Conservation (phyloP, 2,888 invertebrate genomes). For the Chymomyza caudatula region DNA sequence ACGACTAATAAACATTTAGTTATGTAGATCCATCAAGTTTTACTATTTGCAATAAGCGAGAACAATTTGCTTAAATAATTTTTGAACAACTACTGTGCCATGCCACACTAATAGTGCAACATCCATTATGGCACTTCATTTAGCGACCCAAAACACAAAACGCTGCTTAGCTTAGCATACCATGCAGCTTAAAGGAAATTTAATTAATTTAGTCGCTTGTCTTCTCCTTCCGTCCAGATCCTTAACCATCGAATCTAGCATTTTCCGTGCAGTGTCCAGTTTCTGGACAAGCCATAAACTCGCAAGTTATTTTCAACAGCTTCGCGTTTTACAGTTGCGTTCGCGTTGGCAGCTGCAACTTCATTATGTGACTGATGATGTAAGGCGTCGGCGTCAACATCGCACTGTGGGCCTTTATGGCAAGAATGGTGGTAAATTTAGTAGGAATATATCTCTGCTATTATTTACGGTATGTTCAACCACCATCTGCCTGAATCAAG, state of each 20-base stretch:
- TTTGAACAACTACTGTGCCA: neutral
- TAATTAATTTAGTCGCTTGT: constrained; percentile 57
- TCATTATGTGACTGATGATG: constrained; percentile 71
- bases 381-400: constrained; percentile 26
- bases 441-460: too few relatives aligned
- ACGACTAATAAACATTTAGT: neutral
- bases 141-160: neutral
- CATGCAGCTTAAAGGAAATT: constrained; percentile 50
- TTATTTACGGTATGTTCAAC: too few relatives aligned
- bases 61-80: neutral
- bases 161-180: constrained; percentile 52
- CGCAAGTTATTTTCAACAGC: constrained; percentile 50
- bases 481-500: too few relatives aligned
- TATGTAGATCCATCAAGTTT: neutral
- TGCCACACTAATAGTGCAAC: neutral
- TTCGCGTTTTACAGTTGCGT: neutral
- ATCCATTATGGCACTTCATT: constrained; percentile 5
- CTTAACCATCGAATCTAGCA: neutral
- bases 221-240: neutral
- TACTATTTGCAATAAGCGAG: neutral
- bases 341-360: constrained; percentile 55
- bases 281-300: constrained; percentile 60
- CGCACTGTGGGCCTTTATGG: neutral
- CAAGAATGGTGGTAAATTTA: neutral
- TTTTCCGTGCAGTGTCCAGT: constrained; percentile 12